Conservation (phyloP, 2,113 vertebrate genomes). For the Podarcis cretensis region DNA sequence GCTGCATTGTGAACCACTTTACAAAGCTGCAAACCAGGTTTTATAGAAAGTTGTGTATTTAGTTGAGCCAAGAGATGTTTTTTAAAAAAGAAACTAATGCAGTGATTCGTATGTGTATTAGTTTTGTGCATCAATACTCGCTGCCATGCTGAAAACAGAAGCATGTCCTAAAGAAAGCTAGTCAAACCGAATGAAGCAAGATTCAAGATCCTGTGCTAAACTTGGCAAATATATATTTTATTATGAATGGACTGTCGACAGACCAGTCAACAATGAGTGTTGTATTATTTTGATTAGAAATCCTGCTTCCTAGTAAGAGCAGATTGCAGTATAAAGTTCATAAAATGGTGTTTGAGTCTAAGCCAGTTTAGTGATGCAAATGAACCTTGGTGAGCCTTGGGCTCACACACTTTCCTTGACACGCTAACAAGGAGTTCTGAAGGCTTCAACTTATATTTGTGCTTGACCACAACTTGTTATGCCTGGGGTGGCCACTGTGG, state of each 20-base stretch:
- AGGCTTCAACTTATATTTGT: no score
- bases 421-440: no score
- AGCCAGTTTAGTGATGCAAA: no score
- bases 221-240: background rate
- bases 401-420: no score
- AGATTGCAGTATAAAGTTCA: background rate
- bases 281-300: background rate
- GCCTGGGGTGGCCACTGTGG: no score
- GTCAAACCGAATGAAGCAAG: slow-evolving; percentile 1
- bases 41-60: background rate
- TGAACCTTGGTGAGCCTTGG: no score
- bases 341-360: background rate
- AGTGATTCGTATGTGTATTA: background rate
- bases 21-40: slow-evolving; percentile 2
- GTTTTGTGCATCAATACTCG: background rate
- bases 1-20: background rate
- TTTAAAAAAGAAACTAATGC: background rate
- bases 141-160: slow-evolving; percentile 21
- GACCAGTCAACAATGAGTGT: background rate
- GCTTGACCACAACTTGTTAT: no score
- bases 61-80: background rate
- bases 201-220: background rate
- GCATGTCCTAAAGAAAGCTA: background rate
- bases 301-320: background rate
- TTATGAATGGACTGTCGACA: background rate